Evolutionary conservation across 2,113 vertebrate genomes (phyloP).

Genomic region (Sminthopsis crassicaudata): DNA sequence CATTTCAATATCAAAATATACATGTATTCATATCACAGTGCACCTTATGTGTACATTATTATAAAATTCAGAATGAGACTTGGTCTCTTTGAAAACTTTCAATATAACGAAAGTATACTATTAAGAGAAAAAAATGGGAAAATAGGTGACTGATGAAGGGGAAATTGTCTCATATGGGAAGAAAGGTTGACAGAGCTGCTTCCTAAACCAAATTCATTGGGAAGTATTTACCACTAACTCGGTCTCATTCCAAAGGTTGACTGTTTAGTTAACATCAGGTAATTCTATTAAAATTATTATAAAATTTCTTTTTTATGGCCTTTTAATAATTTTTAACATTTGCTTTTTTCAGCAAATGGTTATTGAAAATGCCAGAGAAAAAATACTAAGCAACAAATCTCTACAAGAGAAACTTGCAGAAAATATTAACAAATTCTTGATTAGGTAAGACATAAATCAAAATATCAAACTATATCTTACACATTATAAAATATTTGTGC

Average conservation of each 20-base stretch:
- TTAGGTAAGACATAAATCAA: conserved; percentile 87
- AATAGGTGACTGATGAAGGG: neutral
- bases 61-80: neutral
- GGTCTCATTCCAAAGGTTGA: conserved; percentile 20
- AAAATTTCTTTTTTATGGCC: conserved; percentile 9
- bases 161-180: neutral
- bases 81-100: neutral
- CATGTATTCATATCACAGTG: neutral
- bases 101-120: neutral
- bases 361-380: conserved; percentile 98
- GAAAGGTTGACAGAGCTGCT: neutral
- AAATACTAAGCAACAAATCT: conserved; percentile 94
- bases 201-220: neutral
- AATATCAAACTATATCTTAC: conserved; percentile 10
- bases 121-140: neutral
- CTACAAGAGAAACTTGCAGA: conserved; percentile 99
- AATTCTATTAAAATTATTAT: neutral
- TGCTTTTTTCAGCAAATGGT: conserved; percentile 93
- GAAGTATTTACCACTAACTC: neutral
- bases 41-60: neutral
- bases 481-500: conserved; percentile 50
- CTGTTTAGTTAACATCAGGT: neutral
- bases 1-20: neutral
- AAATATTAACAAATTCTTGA: conserved; percentile 98
- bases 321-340: conserved; percentile 46